phyloP scores from a whole-genome alignment of 2,113 vertebrate species.

The Nycticryphes semicollaris region DNA sequence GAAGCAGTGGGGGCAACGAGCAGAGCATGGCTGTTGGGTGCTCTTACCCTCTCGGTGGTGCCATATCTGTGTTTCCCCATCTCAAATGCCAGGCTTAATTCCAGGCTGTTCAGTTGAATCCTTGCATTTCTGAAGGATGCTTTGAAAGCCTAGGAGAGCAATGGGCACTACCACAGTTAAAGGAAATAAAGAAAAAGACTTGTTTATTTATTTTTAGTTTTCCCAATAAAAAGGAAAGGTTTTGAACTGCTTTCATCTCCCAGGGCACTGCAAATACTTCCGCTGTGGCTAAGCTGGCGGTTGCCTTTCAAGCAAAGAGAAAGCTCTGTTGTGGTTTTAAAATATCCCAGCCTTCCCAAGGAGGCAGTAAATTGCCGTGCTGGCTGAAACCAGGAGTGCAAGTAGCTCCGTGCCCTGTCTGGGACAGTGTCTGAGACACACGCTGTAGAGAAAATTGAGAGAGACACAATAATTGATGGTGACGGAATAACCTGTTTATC shows the following conservation, averaged over 20 bases:
- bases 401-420: constrained; percentile 8
- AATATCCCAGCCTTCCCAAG: constrained; percentile 3
- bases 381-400: constrained; percentile 3
- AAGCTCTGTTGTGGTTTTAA: constrained; percentile 17
- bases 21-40: fast-evolving
- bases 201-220: constrained; percentile 23
- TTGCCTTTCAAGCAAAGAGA: constrained; percentile 14
- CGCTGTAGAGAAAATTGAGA: not conserved
- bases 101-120: not conserved
- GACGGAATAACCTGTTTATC: not conserved
- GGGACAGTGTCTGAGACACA: constrained; percentile 2
- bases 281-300: not conserved
- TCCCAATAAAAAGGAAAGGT: not conserved
- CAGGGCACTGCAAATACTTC: not conserved
- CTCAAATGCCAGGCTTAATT: not conserved
- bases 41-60: not conserved
- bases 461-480: not conserved
- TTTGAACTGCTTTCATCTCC: constrained; percentile 16
- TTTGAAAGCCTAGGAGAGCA: not conserved
- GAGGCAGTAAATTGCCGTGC: constrained; percentile 5
- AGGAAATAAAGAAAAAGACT: not conserved
- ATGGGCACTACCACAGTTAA: not conserved
- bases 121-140: not conserved
- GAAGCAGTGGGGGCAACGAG: not conserved
- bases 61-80: not conserved